Evolutionary conservation across 2,888 invertebrate genomes (phyloP), one percentile per base, ranked within the genome.

Genomic region (Clistopyga incitator): DNA sequence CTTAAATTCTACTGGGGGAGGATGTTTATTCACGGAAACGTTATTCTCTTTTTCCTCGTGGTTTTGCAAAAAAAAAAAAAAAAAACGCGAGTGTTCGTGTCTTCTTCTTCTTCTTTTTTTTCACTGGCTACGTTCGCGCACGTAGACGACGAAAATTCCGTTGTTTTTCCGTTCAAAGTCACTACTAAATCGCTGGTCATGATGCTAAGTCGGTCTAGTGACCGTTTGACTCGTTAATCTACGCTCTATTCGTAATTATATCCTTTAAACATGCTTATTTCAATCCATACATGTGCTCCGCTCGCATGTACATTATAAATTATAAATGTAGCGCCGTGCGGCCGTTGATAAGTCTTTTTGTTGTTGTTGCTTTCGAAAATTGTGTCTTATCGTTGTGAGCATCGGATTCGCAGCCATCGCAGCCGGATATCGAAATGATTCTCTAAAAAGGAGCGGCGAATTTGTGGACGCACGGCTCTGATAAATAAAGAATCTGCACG

Each of bases 401-500:
- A 18, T 61, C n/a, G 1, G 61, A 18, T n/a, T n/a, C 38, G 25
- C 42, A n/a, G 38, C 38, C 6, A 20, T 38, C n/a, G n/a, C n/a
- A n/a, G n/a, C 23, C 56, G 25, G 23, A 4, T 56, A 56, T 56
- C 56, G 25, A 54, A 20, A 52, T 23, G 56, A 13, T 56, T 11
- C 23, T 18, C 6, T 45, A 76, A 45, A 38, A 38, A 38, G 1
- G 10, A 68, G 50, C 47, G 20, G 50, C 59, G 42, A 56, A 20
- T 11, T 13, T 4, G 45, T 13, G 81, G 86, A 88, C 88, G 87
- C 90, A 89, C 88, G 88, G 87, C 78, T 89, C 85, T 88, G 88
- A 90, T 90, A 90, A 90, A 90, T 90, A 90, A 87, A 86, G 86
- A 86, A 80, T 80, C 68, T 68, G 50, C 42, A 68, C 59, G 67